phyloP scores from a whole-genome alignment of 2,113 vertebrate species.

The Butorides virescens region DNA sequence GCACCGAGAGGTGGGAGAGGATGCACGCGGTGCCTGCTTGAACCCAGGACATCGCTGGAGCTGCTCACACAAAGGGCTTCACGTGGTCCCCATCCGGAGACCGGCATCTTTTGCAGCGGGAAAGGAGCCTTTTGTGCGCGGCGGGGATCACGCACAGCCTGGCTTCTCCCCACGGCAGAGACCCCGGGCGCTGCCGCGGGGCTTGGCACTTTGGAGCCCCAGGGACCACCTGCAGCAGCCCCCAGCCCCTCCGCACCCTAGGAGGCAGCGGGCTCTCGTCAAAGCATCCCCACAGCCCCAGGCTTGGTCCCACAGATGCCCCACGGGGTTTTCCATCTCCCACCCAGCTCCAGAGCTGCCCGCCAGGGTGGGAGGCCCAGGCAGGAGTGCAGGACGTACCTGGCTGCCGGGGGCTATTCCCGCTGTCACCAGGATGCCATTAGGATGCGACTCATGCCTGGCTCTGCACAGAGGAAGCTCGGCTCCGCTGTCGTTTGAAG shows the following conservation, averaged over 20 bases:
- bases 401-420: neutral
- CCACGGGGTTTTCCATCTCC: neutral
- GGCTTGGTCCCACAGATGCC: neutral
- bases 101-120: neutral
- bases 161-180: neutral
- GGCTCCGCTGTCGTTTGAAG: constrained; percentile 34
- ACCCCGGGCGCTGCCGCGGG: rapidly evolving
- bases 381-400: neutral
- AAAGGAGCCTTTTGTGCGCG: rapidly evolving
- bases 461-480: neutral
- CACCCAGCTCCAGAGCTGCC: neutral
- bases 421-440: neutral
- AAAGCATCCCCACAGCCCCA: neutral
- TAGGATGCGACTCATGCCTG: constrained; percentile 49
- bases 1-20: rapidly evolving
- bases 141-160: neutral
- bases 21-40: neutral
- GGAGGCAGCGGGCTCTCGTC: rapidly evolving
- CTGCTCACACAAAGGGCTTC: neutral
- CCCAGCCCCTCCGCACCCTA: neutral
- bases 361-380: neutral
- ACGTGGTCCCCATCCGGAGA: neutral
- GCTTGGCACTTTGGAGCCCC: neutral
- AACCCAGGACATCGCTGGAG: neutral
- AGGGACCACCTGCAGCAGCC: neutral